These are phyloP conservation scores for Sebastes iracundus DNA, from an alignment of 2,797 vertebrate species.

Conservation along the genomic window DNA sequence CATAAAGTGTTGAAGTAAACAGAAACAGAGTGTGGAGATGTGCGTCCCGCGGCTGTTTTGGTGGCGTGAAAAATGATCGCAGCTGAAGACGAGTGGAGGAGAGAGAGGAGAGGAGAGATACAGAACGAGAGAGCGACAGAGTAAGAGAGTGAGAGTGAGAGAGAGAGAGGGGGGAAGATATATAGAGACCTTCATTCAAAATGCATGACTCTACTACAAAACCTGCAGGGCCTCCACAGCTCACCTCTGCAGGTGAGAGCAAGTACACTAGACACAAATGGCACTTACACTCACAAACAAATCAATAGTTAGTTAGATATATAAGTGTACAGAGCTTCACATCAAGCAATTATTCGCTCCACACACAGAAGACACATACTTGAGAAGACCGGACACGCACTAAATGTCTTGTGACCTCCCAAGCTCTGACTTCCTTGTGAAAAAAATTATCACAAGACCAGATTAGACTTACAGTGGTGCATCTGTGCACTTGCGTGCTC, in stretches of 20 bases:
- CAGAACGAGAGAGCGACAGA: constrained; percentile 2
- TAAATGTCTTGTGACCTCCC: neutral
- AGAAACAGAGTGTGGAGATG: constrained; percentile 40
- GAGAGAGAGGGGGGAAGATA: neutral
- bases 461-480: neutral
- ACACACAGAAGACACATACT: neutral
- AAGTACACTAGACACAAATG: constrained; percentile 2
- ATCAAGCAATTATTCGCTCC: neutral
- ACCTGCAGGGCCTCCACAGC: constrained; percentile 17
- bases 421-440: neutral
- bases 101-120: constrained; percentile 1
- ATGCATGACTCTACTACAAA: constrained; percentile 44
- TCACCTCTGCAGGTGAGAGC: constrained; percentile 23
- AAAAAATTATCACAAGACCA: neutral
- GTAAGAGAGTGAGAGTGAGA: neutral
- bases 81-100: constrained; percentile 6
- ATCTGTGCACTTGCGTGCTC: neutral
- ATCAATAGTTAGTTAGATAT: neutral
- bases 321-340: neutral
- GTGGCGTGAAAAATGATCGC: constrained; percentile 45
- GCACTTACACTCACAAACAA: neutral
- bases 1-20: constrained; percentile 53
- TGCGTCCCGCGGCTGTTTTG: constrained; percentile 54
- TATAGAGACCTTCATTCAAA: constrained; percentile 51
- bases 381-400: neutral